Evolutionary conservation across 2,888 invertebrate genomes (phyloP).

Genomic region (Chloroclysta siterata): DNA sequence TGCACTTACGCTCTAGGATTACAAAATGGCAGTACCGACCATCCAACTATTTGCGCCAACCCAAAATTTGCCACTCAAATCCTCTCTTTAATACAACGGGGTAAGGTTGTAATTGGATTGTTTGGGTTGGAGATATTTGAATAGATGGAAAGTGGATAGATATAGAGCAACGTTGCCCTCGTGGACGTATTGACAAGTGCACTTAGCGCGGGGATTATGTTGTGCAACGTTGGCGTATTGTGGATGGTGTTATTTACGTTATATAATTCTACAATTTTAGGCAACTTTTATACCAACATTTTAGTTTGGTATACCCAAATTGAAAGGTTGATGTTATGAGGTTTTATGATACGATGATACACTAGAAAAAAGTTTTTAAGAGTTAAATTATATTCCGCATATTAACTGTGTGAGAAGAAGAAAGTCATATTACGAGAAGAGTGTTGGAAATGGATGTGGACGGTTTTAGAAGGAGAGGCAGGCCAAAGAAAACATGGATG

Average conservation of each 20-base stretch:
- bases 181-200: constrained; percentile 76
- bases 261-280: not conserved
- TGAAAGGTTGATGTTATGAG: too few relatives aligned
- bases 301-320: too few relatives aligned
- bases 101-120: constrained; percentile 34
- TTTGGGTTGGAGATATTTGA: constrained; percentile 56
- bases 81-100: constrained; percentile 25
- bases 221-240: constrained; percentile 47
- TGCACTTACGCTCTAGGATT: constrained; percentile 70
- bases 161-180: constrained; percentile 51
- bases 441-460: too few relatives aligned
- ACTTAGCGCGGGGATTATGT: constrained; percentile 73
- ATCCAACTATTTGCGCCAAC: constrained; percentile 61
- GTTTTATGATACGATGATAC: too few relatives aligned
- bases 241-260: constrained; percentile 51
- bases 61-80: constrained; percentile 9
- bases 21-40: constrained; percentile 71
- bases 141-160: constrained; percentile 62
- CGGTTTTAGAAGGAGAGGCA: too few relatives aligned
- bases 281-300: too few relatives aligned
- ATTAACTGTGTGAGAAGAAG: too few relatives aligned
- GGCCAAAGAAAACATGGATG: too few relatives aligned
- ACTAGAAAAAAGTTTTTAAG: too few relatives aligned
- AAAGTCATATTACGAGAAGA: too few relatives aligned
- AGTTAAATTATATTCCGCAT: too few relatives aligned